Evolutionary conservation across 2,113 vertebrate species (phyloP).

Genomic region (Rhipidura dahli): DNA sequence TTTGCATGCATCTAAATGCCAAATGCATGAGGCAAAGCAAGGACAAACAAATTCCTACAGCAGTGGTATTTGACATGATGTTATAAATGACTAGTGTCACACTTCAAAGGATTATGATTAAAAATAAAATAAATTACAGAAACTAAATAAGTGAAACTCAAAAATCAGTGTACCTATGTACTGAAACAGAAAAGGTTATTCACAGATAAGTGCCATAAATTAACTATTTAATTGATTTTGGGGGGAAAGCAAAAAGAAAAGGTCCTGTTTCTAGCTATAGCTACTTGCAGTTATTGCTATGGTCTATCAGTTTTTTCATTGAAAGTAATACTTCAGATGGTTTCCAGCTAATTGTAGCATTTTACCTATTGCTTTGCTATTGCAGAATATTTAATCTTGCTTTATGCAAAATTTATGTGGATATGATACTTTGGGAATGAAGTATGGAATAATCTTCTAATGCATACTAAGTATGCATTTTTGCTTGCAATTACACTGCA

Average conservation of each 20-base stretch:
- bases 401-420: not conserved
- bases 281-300: not conserved
- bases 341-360: not conserved
- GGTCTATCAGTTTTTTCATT: not conserved
- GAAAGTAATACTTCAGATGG: not conserved
- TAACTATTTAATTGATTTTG: not conserved
- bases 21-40: slow-evolving; percentile 21
- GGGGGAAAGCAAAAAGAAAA: not conserved
- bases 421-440: not conserved
- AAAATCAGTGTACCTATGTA: not conserved
- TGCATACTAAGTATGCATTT: not conserved
- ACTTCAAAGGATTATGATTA: not conserved
- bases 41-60: slow-evolving; percentile 22
- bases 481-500: not conserved
- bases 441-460: not conserved
- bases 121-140: not conserved
- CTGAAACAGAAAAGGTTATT: not conserved
- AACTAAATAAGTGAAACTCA: not conserved
- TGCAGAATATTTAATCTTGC: not conserved
- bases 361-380: not conserved
- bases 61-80: not conserved
- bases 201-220: not conserved
- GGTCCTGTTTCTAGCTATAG: not conserved
- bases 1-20: slow-evolving; percentile 41
- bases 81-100: not conserved